phyloP scores from a whole-genome alignment of 2,888 invertebrate species.

The Beris chalybata region DNA sequence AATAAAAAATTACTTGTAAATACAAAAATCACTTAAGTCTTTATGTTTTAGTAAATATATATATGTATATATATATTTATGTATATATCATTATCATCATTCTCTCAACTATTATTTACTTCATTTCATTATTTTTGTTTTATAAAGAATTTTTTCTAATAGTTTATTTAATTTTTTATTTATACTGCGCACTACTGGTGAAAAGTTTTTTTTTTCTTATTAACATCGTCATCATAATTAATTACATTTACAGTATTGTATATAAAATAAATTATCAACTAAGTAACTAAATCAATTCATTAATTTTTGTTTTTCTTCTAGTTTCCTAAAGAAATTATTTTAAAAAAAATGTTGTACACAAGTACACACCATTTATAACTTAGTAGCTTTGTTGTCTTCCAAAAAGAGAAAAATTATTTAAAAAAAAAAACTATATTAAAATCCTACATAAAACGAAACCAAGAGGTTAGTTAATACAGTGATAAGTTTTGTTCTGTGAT shows the following conservation, averaged over 20 bases:
- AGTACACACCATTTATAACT: not conserved
- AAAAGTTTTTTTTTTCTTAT: not conserved
- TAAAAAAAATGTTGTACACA: slow-evolving; percentile 25
- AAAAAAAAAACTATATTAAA: too few species aligned
- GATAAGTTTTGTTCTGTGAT: too few species aligned
- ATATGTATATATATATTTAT: slow-evolving; percentile 8
- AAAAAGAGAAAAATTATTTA: too few species aligned
- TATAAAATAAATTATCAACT: too few species aligned
- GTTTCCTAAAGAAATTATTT: slow-evolving; percentile 14
- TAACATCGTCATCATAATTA: slow-evolving; percentile 12
- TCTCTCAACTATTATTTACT: slow-evolving; percentile 12
- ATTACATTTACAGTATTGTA: not conserved
- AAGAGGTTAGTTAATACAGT: too few species aligned
- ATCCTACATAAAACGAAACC: too few species aligned
- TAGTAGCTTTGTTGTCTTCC: too few species aligned
- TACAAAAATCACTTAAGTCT: slow-evolving; percentile 43
- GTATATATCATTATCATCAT: slow-evolving; percentile 26
- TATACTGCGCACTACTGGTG: slow-evolving; percentile 18
- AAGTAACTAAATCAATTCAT: slow-evolving; percentile 5
- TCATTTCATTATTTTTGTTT: slow-evolving; percentile 36
- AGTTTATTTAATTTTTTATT: slow-evolving; percentile 24
- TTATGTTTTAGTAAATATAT: slow-evolving; percentile 36
- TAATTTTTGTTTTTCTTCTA: not conserved
- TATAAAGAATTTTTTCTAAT: slow-evolving; percentile 37
- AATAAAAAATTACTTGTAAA: slow-evolving; percentile 42